phyloP scores from a whole-genome alignment of 2,113 vertebrate genomes.

The Pardalotus punctatus region DNA sequence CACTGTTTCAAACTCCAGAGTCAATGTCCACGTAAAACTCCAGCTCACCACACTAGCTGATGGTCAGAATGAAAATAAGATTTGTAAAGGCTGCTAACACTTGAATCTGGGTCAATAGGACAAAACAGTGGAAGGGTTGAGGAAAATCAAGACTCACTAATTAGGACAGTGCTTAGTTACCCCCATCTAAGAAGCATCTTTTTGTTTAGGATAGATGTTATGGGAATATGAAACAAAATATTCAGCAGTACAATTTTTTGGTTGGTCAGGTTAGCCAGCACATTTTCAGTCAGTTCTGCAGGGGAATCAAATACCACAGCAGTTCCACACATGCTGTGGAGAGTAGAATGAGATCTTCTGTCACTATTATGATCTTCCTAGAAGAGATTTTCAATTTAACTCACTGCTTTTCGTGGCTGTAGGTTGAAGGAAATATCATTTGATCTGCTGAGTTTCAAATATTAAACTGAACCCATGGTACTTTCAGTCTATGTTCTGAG shows the following conservation, averaged over 20 bases:
- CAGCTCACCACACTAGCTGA: background rate
- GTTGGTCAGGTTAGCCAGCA: background rate
- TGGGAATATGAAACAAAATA: background rate
- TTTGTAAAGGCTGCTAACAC: background rate
- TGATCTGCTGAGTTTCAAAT: background rate
- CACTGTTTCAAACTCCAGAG: background rate
- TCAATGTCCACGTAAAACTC: background rate
- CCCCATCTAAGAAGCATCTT: background rate
- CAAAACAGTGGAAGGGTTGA: background rate
- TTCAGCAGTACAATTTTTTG: background rate
- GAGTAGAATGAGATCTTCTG: background rate
- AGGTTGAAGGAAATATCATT: background rate
- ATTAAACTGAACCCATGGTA: rapidly evolving
- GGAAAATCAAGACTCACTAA: background rate
- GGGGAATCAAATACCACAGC: background rate
- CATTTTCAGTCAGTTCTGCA: background rate
- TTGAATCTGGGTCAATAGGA: background rate
- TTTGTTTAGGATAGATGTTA: background rate
- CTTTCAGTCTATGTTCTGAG: background rate
- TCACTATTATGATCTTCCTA: background rate
- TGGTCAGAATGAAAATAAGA: background rate
- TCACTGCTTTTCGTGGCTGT: background rate
- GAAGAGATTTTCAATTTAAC: background rate
- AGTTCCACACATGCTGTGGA: background rate
- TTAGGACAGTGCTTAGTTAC: background rate